These are phyloP conservation scores for Zaprionus kolodkinae DNA, from an alignment of 1,140 invertebrate genomes.

Conservation along the genomic window DNA sequence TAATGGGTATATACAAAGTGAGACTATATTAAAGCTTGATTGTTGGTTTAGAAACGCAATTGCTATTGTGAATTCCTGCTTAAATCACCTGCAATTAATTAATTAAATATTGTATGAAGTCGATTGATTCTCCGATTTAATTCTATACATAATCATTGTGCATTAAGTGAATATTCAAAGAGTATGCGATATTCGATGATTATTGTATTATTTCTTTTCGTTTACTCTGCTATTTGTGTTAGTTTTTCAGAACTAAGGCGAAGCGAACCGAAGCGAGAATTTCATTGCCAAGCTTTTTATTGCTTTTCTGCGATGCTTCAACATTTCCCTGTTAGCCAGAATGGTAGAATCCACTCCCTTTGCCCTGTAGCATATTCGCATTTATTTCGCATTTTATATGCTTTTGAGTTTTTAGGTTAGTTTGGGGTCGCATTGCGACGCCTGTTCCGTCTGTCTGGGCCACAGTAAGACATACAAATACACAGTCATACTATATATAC, in stretches of 20 bases:
- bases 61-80: neutral
- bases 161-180: neutral
- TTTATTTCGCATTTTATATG: constrained; percentile 63
- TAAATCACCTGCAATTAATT: neutral
- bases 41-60: neutral
- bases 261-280: constrained; percentile 39
- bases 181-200: constrained; percentile 35
- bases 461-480: constrained; percentile 15
- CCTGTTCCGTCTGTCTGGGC: neutral
- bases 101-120: neutral
- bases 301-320: constrained; percentile 53
- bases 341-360: constrained; percentile 7
- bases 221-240: constrained; percentile 54
- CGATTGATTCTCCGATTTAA: neutral
- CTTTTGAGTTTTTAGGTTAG: constrained; percentile 68
- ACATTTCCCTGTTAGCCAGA: constrained; percentile 16
- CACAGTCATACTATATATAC: neutral
- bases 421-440: constrained; percentile 63
- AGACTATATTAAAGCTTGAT: neutral
- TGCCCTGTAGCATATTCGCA: constrained; percentile 33
- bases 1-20: constrained; percentile 6
- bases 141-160: neutral
- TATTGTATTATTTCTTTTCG: constrained; percentile 32
- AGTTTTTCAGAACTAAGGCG: constrained; percentile 62
- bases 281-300: constrained; percentile 73